These are phyloP conservation scores for Nomada goodeniana DNA, from an alignment of 2,888 invertebrate species.

Conservation along the genomic window DNA sequence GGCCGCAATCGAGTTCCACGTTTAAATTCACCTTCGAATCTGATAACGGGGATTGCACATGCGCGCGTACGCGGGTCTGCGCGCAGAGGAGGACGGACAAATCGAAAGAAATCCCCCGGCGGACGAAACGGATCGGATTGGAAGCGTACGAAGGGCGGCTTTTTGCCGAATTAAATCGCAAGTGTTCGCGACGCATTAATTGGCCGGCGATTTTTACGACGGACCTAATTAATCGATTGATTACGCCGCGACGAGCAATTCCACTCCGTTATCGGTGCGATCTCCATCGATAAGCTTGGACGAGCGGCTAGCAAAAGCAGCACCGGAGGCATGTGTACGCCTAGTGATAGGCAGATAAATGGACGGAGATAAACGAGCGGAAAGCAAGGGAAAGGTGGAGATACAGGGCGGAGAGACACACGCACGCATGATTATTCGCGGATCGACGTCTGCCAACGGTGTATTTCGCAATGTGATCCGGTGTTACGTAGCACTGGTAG, in stretches of 20 bases:
- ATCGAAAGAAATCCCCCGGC: background rate
- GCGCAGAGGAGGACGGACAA: too few relatives aligned
- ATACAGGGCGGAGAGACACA: slow-evolving; percentile 55
- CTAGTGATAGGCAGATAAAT: slow-evolving; percentile 71
- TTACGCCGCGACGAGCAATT: slow-evolving; percentile 66
- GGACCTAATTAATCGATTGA: slow-evolving; percentile 63
- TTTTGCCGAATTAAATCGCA: background rate
- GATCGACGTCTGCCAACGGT: slow-evolving; percentile 63
- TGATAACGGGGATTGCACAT: slow-evolving; percentile 41
- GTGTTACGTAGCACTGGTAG: slow-evolving; percentile 46
- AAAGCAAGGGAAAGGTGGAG: slow-evolving; percentile 66
- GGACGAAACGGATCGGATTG: background rate
- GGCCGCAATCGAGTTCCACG: background rate
- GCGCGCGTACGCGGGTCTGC: too few relatives aligned
- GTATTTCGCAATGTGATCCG: slow-evolving; percentile 67
- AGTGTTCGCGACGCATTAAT: too few relatives aligned
- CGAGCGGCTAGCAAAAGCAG: slow-evolving; percentile 58
- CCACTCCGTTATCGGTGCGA: slow-evolving; percentile 51
- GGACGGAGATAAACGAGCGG: slow-evolving; percentile 72
- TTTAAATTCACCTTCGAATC: slow-evolving; percentile 38
- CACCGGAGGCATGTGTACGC: slow-evolving; percentile 46
- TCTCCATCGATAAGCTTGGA: slow-evolving; percentile 61
- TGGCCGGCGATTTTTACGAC: background rate
- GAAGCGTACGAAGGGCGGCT: background rate
- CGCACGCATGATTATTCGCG: slow-evolving; percentile 49